A percentile compares a stretch with the other conserved stretches of the same genome.
Evolutionary conservation across 2,113 vertebrate species (phyloP).

Genomic region (Balaeniceps rex): DNA sequence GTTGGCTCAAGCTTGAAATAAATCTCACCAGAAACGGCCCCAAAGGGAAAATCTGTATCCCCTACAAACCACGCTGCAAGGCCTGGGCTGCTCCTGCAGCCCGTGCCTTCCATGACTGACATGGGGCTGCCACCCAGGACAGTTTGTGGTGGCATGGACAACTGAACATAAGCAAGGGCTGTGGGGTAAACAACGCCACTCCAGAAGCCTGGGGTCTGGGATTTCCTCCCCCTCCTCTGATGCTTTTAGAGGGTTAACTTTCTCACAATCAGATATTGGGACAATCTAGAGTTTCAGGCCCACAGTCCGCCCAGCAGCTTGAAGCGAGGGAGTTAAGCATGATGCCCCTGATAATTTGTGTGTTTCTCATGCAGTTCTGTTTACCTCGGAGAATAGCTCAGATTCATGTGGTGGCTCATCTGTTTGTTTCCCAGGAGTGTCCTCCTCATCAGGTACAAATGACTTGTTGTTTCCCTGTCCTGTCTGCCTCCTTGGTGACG

Average conservation of each 20-base stretch:
- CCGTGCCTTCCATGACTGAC: accelerated
- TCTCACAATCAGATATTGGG: slow-evolving; percentile 75
- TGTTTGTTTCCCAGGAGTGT: slow-evolving; percentile 94
- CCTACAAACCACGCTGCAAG: neutral
- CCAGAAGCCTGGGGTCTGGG: neutral
- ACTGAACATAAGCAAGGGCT: neutral
- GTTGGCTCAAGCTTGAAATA: neutral
- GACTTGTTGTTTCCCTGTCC: slow-evolving; percentile 85
- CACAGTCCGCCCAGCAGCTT: slow-evolving; percentile 46
- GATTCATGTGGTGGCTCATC: slow-evolving; percentile 87
- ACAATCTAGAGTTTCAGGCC: slow-evolving; percentile 74
- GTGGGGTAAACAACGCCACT: accelerated
- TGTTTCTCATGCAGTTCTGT: slow-evolving; percentile 94
- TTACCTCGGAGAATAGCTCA: slow-evolving; percentile 85
- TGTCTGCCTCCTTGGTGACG: slow-evolving; percentile 86
- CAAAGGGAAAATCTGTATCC: neutral
- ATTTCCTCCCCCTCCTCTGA: neutral
- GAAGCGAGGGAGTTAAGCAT: slow-evolving; percentile 71
- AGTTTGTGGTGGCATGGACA: neutral
- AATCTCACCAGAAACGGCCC: neutral
- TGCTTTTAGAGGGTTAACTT: slow-evolving; percentile 71
- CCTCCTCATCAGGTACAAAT: slow-evolving; percentile 89
- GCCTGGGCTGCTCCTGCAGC: neutral
- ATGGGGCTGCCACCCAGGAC: neutral
- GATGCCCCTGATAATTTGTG: slow-evolving; percentile 82